Conservation (phyloP, 2,888 invertebrate species). For the Macroteleia sp. region DNA sequence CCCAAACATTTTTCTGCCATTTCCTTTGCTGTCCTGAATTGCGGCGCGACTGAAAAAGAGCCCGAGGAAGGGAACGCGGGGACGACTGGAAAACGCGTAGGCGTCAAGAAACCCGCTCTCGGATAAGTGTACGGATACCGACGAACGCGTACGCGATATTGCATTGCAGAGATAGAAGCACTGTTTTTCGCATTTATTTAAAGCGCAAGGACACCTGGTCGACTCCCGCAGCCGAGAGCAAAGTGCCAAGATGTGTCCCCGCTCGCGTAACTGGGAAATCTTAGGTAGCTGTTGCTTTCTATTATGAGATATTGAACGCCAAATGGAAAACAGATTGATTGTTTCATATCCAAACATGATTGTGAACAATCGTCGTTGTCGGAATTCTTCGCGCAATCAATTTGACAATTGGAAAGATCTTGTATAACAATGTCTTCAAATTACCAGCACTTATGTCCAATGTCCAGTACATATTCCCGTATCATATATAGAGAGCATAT, state of each 20-base stretch:
- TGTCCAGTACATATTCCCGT: too few species aligned
- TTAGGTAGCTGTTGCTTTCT: slow-evolving; percentile 43
- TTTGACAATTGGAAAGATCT: too few species aligned
- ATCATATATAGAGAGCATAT: too few species aligned
- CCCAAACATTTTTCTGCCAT: slow-evolving; percentile 43
- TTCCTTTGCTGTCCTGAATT: slow-evolving; percentile 61
- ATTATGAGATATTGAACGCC: slow-evolving; percentile 16
- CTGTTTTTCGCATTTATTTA: slow-evolving; percentile 77
- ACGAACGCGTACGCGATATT: slow-evolving; percentile 51
- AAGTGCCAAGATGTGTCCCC: slow-evolving; percentile 81
- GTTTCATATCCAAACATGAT: neutral
- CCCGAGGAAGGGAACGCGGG: slow-evolving; percentile 23
- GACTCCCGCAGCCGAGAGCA: slow-evolving; percentile 76
- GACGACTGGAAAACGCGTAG: slow-evolving; percentile 58
- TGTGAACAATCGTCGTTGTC: too few species aligned
- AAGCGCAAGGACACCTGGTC: slow-evolving; percentile 82
- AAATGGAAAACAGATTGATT: slow-evolving; percentile 8
- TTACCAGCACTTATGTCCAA: too few species aligned
- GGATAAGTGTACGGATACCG: slow-evolving; percentile 43
- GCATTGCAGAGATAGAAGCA: slow-evolving; percentile 49
- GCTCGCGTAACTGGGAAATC: slow-evolving; percentile 74
- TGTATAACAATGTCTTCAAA: too few species aligned
- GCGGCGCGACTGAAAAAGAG: slow-evolving; percentile 49
- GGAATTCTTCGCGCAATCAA: too few species aligned
- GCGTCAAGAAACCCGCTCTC: slow-evolving; percentile 56